These are phyloP conservation scores for Microtus montanus DNA, from an alignment of 2,113 vertebrate genomes.

Conservation along the genomic window DNA sequence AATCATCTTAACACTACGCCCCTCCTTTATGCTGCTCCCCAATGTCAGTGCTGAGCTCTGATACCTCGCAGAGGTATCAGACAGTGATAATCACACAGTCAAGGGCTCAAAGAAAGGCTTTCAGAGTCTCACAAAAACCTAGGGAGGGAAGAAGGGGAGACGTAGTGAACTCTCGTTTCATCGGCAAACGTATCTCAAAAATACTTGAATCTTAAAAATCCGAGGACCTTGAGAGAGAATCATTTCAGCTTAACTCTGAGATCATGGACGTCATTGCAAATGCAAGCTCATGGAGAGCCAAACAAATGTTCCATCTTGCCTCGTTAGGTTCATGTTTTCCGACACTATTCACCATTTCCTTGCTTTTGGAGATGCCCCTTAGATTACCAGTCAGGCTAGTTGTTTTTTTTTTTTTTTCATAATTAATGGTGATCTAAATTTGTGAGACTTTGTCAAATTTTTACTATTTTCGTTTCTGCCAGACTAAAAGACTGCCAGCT, in stretches of 20 bases:
- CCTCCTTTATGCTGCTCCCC: background rate
- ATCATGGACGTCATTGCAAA: background rate
- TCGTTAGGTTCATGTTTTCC: background rate
- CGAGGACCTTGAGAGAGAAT: background rate
- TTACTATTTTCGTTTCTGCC: conserved; percentile 13
- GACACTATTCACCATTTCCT: background rate
- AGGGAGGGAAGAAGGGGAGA: background rate
- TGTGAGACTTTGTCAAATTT: background rate
- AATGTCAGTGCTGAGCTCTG: background rate
- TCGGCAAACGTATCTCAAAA: conserved; percentile 9
- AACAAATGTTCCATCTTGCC: conserved; percentile 43
- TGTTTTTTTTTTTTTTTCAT: background rate
- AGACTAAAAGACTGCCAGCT: conserved; percentile 7
- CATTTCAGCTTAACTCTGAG: background rate
- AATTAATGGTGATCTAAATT: conserved; percentile 27
- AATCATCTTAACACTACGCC: background rate
- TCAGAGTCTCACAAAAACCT: background rate
- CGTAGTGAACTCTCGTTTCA: background rate
- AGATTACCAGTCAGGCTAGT: background rate
- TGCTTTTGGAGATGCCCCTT: conserved; percentile 16
- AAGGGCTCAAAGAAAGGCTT: background rate
- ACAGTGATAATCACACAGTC: background rate
- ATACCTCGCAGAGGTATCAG: background rate
- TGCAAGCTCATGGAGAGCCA: conserved; percentile 36
- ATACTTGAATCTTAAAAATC: background rate